Base-by-base conservation (phyloP, 2,888 invertebrate genomes). In the Apotomis turbidana region DNA sequence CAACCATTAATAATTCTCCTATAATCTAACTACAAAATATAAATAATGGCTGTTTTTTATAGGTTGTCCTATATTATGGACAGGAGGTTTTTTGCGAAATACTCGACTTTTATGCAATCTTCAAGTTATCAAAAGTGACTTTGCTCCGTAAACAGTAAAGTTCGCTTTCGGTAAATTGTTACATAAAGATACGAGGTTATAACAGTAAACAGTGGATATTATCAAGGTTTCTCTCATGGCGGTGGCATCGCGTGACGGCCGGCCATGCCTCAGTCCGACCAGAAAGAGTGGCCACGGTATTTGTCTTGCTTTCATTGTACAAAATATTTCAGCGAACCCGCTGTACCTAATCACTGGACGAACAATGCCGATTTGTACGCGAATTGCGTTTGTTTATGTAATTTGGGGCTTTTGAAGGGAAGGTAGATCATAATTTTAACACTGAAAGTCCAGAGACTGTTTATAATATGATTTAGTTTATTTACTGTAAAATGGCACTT, bases 221-320 rank as follows among this genome's bases (percentile, higher is more conserved):
- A 68, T 54, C 52, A 68, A 62, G 68, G 73, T 69, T 73, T 66
- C 70, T 69, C 73, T 73, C 64, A 68, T 72, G 76, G 75, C 76
- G 78, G 80, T 78, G 78, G 75, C 78, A 85, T 91, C 84, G 90
- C 90, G 90, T 91, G 91, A 85, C 87, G 81, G 76, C 77, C 75
- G 76, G 80, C 87, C 84, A 87, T 90, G 83, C 83, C 79, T 90
- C 87, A 90, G 78, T 75, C 75, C 77, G 78, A 81, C 85, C 80
- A 86, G 86, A 88, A 88, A 86, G 87, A 89, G 89, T 89, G 85
- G 86, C 88, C 86, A 83, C 86, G 80, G 84, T 86, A 85, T 91
- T 91, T 90, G 90, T 88, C 89, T 89, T 86, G 82, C 85, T 86
- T 88, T 87, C 87, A 88, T 88, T 89, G 88, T 89, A 84, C 86